Conservation (phyloP, 2,113 vertebrate genomes). For the Halichoeres trimaculatus region DNA sequence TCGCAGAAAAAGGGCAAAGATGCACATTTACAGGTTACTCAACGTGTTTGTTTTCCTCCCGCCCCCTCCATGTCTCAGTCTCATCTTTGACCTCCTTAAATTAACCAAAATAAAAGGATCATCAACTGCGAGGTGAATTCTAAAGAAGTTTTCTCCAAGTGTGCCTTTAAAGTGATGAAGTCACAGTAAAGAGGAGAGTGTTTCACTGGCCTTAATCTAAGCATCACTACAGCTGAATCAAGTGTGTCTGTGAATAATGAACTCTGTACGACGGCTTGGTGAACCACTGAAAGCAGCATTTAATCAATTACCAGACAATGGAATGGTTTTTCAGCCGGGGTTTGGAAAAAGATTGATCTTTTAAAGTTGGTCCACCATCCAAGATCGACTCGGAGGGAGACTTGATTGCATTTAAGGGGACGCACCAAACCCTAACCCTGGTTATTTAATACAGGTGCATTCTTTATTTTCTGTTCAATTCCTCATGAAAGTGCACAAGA, state of each 20-base stretch:
- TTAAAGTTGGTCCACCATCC: constrained; percentile 13
- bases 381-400: no score
- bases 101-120: background rate
- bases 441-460: no score
- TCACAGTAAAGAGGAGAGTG: background rate
- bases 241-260: constrained; percentile 64
- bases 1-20: background rate
- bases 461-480: no score
- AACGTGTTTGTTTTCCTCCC: background rate
- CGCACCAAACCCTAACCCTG: no score
- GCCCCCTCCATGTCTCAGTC: background rate
- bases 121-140: background rate
- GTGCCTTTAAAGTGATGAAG: constrained; percentile 7
- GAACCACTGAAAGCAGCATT: constrained; percentile 44
- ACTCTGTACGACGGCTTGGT: constrained; percentile 28
- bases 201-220: constrained; percentile 20
- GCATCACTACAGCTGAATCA: constrained; percentile 29
- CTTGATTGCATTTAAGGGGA: no score
- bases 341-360: background rate
- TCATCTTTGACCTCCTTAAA: background rate
- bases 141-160: background rate
- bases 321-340: constrained; percentile 11
- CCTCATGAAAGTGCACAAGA: no score
- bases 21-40: background rate
- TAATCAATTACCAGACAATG: constrained; percentile 62